Evolutionary conservation across 2,797 vertebrate species (phyloP).

Genomic region (Hoplostethus atlanticus): DNA sequence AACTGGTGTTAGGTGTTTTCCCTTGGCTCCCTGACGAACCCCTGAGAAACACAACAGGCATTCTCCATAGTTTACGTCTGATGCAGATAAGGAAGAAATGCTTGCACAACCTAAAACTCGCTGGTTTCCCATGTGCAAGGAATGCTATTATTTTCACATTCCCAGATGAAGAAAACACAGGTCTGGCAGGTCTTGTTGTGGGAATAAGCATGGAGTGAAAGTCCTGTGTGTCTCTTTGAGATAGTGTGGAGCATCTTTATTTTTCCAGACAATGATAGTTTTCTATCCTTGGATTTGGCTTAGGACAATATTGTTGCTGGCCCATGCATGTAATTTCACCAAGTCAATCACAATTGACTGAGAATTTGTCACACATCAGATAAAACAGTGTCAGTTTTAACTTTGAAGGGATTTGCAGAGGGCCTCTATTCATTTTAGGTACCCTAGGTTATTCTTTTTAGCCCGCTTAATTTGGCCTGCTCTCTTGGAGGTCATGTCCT

Average conservation of each 20-base stretch:
- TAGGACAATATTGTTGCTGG: neutral
- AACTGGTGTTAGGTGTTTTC: conserved; percentile 6
- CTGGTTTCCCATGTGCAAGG: conserved; percentile 55
- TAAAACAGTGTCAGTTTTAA: no score
- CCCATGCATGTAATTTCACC: neutral
- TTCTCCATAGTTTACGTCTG: conserved; percentile 58
- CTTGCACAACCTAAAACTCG: neutral
- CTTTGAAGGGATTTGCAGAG: neutral
- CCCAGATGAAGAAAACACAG: conserved; percentile 25
- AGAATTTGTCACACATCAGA: no score
- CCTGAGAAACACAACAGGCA: conserved; percentile 47
- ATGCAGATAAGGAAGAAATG: conserved; percentile 53
- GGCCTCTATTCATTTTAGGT: neutral
- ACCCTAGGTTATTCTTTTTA: neutral
- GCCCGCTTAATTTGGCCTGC: neutral
- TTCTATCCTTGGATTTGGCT: neutral
- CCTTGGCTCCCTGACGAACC: conserved; percentile 17
- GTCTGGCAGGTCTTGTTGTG: conserved; percentile 40
- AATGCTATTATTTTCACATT: conserved; percentile 51
- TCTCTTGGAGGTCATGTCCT: neutral
- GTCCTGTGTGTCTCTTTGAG: conserved; percentile 8
- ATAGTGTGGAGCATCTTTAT: neutral
- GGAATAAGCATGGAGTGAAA: conserved; percentile 37
- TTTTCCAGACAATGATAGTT: neutral
- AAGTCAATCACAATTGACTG: neutral